These are phyloP conservation scores for Zoanthus sansibaricus DNA, from an alignment of 92 coral and sea anemone genomes.

Conservation along the genomic window DNA sequence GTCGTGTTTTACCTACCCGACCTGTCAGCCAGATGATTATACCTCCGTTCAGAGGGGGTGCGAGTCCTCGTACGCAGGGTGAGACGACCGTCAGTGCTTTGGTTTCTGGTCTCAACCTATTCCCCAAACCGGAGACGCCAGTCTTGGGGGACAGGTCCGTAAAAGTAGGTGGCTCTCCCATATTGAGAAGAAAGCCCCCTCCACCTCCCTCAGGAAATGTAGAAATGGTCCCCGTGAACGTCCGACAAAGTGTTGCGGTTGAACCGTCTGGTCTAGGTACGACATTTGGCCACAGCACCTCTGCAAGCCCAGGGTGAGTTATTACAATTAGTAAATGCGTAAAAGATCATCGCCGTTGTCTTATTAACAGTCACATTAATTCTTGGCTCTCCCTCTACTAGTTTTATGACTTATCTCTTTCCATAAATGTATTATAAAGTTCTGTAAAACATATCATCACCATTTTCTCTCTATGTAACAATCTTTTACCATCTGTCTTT, in stretches of 20 bases:
- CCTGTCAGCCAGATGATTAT: conserved; percentile 87
- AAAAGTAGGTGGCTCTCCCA: conserved; percentile 65
- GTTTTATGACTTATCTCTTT: too few relatives aligned
- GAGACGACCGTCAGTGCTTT: conserved; percentile 71
- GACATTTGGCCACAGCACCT: conserved; percentile 45
- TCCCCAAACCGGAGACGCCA: conserved; percentile 62
- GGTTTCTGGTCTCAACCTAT: conserved; percentile 78
- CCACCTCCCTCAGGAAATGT: conserved; percentile 64
- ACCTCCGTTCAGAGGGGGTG: conserved; percentile 55
- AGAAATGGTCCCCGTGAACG: conserved; percentile 74
- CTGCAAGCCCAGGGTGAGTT: conserved; percentile 56
- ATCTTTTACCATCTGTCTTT: too few relatives aligned
- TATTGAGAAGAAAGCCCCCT: conserved; percentile 81
- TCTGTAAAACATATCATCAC: too few relatives aligned
- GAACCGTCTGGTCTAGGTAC: conserved; percentile 61
- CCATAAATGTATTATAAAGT: too few relatives aligned
- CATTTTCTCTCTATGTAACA: too few relatives aligned
- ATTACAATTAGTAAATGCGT: not conserved
- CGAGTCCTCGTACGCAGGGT: conserved; percentile 65
- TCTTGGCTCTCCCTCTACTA: too few relatives aligned
- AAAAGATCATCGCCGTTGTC: too few relatives aligned
- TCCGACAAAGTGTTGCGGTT: conserved; percentile 73
- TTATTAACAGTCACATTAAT: too few relatives aligned
- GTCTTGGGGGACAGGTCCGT: conserved; percentile 53
- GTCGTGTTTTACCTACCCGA: conserved; percentile 74